phyloP scores from a whole-genome alignment of 2,888 invertebrate genomes.

The Parnassius glacialis region DNA sequence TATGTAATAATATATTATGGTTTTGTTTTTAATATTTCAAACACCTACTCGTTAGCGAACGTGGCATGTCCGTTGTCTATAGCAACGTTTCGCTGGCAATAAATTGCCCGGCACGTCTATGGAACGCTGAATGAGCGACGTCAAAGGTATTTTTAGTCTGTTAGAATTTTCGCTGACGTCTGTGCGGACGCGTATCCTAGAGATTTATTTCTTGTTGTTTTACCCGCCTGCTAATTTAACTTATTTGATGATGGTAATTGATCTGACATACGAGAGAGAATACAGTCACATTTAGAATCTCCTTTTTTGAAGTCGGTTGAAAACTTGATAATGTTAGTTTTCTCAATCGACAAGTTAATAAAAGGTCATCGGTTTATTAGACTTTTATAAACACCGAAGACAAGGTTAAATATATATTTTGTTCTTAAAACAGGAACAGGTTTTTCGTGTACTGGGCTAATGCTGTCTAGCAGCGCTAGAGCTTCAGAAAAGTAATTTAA shows the following conservation, averaged over 20 bases:
- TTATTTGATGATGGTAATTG: constrained; percentile 11
- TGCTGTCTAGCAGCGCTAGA: too few relatives aligned
- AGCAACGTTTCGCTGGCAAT: constrained; percentile 27
- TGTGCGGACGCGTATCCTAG: constrained; percentile 15
- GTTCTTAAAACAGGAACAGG: too few relatives aligned
- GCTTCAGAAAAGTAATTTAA: too few relatives aligned
- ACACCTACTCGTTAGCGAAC: not conserved
- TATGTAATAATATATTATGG: too few relatives aligned
- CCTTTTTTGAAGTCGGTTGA: too few relatives aligned
- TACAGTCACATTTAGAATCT: too few relatives aligned
- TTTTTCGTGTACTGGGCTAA: too few relatives aligned
- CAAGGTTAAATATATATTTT: too few relatives aligned
- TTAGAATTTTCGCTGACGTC: constrained; percentile 28
- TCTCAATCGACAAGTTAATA: too few relatives aligned
- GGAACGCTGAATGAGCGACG: constrained; percentile 31
- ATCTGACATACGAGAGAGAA: not conserved
- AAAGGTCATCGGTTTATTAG: too few relatives aligned
- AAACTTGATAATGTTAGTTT: too few relatives aligned
- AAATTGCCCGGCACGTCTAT: constrained; percentile 23
- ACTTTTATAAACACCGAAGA: too few relatives aligned
- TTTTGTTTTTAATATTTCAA: constrained; percentile 2
- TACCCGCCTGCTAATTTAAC: constrained; percentile 7
- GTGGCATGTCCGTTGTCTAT: constrained; percentile 25
- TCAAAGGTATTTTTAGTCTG: constrained; percentile 31
- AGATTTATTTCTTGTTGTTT: constrained; percentile 20